Conservation (phyloP, 2,888 invertebrate genomes). For the Napeogenes sylphis region DNA sequence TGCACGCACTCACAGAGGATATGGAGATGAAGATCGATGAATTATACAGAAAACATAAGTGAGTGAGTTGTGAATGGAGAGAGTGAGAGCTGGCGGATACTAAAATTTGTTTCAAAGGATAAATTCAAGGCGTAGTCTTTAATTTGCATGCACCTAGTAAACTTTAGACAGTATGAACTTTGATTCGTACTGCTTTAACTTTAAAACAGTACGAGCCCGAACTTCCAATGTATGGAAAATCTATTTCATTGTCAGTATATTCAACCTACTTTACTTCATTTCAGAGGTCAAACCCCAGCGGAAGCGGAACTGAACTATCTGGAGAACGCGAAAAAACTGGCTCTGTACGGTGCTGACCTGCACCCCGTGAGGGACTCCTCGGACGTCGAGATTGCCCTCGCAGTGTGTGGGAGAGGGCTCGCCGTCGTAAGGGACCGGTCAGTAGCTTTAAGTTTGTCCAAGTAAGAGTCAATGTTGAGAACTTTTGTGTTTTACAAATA, state of each 20-base stretch:
- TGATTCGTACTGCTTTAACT: too few species aligned
- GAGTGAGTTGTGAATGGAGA: conserved; percentile 24
- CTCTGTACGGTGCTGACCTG: conserved; percentile 98
- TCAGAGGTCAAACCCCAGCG: conserved; percentile 96
- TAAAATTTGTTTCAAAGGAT: too few species aligned
- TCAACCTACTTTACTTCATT: too few species aligned
- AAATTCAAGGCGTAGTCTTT: too few species aligned
- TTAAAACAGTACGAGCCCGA: too few species aligned
- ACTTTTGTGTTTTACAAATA: too few species aligned
- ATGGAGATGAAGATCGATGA: conserved; percentile 94
- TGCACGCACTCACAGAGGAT: conserved; percentile 85
- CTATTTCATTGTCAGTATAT: too few species aligned
- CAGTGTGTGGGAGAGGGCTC: conserved; percentile 96
- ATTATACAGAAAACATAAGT: conserved; percentile 94
- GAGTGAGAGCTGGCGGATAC: too few species aligned
- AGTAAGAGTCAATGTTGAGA: too few species aligned
- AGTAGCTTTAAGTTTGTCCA: conserved; percentile 32
- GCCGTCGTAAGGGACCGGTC: conserved; percentile 93
- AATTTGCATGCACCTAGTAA: too few species aligned
- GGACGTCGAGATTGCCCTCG: conserved; percentile 93
- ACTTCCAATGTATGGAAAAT: too few species aligned
- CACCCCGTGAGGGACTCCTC: conserved; percentile 96
- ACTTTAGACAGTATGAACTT: too few species aligned
- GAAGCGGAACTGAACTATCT: conserved; percentile 98
- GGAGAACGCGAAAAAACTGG: conserved; percentile 97